Conservation (phyloP, 2,888 invertebrate species). For the Diaperis boleti region DNA sequence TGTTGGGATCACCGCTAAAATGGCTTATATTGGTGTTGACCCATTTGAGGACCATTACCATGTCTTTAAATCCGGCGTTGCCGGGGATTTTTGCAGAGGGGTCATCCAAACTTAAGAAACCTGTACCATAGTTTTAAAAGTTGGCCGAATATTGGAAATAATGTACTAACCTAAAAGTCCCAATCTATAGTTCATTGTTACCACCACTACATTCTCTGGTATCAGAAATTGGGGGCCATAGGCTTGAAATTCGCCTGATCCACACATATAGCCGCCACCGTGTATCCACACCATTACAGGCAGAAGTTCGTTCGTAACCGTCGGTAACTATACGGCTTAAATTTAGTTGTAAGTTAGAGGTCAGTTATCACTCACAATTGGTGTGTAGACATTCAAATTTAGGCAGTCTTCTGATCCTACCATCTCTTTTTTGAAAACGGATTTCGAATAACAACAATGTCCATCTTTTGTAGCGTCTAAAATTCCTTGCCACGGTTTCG, state of each 20-base stretch:
- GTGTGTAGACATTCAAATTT: constrained; percentile 56
- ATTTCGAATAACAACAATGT: constrained; percentile 48
- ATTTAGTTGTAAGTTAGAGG: neutral
- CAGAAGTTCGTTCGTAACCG: constrained; percentile 50
- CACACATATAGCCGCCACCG: constrained; percentile 62
- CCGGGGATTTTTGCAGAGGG: too few relatives aligned
- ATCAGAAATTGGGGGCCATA: constrained; percentile 62
- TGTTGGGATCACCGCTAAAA: too few relatives aligned
- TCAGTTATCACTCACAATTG: constrained; percentile 1
- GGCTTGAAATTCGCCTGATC: constrained; percentile 57
- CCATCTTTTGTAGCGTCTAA: constrained; percentile 52
- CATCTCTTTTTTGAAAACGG: constrained; percentile 45
- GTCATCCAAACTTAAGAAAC: too few relatives aligned
- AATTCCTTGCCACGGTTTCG: constrained; percentile 51
- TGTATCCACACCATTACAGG: constrained; percentile 67
- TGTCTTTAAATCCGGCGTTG: too few relatives aligned
- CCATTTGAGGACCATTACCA: too few relatives aligned
- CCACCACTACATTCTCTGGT: constrained; percentile 60
- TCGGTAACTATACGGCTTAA: constrained; percentile 45
- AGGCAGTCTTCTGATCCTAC: constrained; percentile 58
- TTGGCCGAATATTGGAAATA: too few relatives aligned
- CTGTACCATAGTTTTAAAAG: too few relatives aligned
- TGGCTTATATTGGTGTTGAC: too few relatives aligned
- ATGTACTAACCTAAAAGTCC: constrained; percentile 56
- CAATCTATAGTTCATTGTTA: constrained; percentile 63